Percentiles rank a stretch among this genome's conserved stretches.
phyloP scores from a whole-genome alignment of 2,113 vertebrate genomes.

The Antechinus flavipes region DNA sequence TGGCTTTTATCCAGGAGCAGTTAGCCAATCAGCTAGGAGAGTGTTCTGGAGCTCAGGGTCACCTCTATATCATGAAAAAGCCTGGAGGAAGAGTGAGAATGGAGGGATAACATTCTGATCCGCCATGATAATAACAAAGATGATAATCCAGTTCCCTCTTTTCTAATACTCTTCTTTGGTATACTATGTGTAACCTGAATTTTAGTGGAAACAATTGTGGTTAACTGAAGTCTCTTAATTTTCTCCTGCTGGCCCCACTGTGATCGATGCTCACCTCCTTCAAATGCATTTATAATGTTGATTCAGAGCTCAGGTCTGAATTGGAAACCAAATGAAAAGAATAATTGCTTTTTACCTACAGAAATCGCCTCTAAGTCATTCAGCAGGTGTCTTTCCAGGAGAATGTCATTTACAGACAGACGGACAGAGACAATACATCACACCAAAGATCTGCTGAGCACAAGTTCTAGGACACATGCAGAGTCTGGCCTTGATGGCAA shows the following conservation, averaged over 20 bases:
- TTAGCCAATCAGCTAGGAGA: not conserved
- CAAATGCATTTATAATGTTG: not conserved
- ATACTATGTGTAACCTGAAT: not conserved
- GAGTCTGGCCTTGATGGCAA: not conserved
- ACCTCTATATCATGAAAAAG: not conserved
- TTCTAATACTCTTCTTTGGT: not conserved
- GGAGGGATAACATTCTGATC: not conserved
- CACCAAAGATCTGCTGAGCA: not conserved
- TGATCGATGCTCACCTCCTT: slow-evolving; percentile 4
- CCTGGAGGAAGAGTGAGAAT: not conserved
- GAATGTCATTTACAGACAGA: not conserved
- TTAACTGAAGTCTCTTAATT: not conserved
- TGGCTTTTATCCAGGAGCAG: not conserved
- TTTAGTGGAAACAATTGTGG: not conserved
- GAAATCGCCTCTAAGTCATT: not conserved
- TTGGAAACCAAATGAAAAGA: slow-evolving; percentile 2
- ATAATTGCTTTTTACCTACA: not conserved
- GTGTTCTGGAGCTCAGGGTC: not conserved
- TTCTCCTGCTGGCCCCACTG: not conserved
- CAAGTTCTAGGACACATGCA: not conserved
- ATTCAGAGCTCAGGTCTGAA: not conserved
- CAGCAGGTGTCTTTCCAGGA: not conserved
- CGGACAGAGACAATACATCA: not conserved
- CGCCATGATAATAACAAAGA: not conserved
- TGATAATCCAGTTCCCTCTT: not conserved